These are phyloP conservation scores for Chelon auratus DNA, from an alignment of 2,797 vertebrate genomes.

Conservation along the genomic window DNA sequence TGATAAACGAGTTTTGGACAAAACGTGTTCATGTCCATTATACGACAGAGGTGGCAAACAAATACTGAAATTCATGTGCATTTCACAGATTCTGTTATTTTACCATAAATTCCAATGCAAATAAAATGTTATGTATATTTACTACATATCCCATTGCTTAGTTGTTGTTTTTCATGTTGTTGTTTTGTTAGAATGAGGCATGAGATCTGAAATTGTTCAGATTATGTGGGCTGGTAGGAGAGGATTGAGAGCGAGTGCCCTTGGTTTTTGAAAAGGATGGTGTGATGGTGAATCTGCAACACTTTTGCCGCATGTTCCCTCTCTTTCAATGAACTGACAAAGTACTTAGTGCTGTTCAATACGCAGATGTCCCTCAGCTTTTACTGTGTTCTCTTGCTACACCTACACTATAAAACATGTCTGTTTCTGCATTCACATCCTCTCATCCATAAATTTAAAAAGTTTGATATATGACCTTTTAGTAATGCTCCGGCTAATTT, in stretches of 20 bases:
- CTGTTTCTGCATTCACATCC: not conserved
- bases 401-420: not conserved
- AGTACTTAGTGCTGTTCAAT: not conserved
- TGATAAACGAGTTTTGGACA: too few relatives aligned
- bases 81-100: too few relatives aligned
- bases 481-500: not conserved
- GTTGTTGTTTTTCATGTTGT: too few relatives aligned
- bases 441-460: not conserved
- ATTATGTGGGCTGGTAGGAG: conserved; percentile 20
- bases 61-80: too few relatives aligned
- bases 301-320: conserved; percentile 12
- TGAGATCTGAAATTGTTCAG: conserved; percentile 27
- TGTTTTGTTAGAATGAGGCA: too few relatives aligned
- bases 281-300: not conserved
- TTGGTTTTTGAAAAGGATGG: conserved; percentile 48
- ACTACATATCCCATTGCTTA: too few relatives aligned
- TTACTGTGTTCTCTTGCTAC: not conserved
- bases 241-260: conserved; percentile 42
- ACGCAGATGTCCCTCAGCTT: not conserved
- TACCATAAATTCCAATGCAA: too few relatives aligned
- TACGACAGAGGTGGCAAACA: too few relatives aligned
- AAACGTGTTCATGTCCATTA: too few relatives aligned
- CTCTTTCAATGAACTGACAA: conserved; percentile 8
- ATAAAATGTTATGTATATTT: too few relatives aligned
- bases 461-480: not conserved